Conservation (phyloP, 2,888 invertebrate species). For the Perithous albicinctus region DNA sequence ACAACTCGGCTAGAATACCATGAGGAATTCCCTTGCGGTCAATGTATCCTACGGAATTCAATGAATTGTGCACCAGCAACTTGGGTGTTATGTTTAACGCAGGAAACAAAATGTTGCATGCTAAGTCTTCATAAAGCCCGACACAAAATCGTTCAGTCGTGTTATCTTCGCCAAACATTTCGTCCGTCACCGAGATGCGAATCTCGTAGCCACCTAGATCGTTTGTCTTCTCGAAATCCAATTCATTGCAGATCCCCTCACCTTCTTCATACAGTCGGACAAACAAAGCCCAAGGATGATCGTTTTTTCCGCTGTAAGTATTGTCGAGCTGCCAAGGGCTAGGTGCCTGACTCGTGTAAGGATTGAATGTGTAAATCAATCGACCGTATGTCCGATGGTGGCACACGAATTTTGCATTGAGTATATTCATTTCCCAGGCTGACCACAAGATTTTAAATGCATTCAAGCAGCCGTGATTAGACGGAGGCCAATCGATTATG, state of each 20-base stretch:
- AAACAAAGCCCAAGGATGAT: constrained; percentile 31
- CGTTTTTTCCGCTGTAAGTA: background rate
- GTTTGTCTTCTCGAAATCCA: constrained; percentile 40
- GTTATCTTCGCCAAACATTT: too few relatives aligned
- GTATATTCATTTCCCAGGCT: too few relatives aligned
- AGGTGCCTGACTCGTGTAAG: constrained; percentile 59
- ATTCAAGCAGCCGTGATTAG: constrained; percentile 50
- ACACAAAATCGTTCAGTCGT: too few relatives aligned
- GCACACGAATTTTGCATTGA: constrained; percentile 67
- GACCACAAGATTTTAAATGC: constrained; percentile 52
- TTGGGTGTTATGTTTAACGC: too few relatives aligned
- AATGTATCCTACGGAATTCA: background rate
- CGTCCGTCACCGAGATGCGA: too few relatives aligned
- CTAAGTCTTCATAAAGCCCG: too few relatives aligned
- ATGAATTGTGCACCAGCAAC: too few relatives aligned
- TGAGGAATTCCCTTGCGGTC: background rate
- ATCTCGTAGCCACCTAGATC: constrained; percentile 36
- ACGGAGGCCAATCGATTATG: constrained; percentile 45
- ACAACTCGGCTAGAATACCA: background rate
- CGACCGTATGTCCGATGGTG: constrained; percentile 8
- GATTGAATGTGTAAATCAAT: constrained; percentile 68
- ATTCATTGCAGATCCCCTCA: background rate
- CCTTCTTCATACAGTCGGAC: background rate
- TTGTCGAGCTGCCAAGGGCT: constrained; percentile 55
- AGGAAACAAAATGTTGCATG: too few relatives aligned